phyloP scores from a whole-genome alignment of 2,113 vertebrate genomes.

The Nesogale talazaci region DNA sequence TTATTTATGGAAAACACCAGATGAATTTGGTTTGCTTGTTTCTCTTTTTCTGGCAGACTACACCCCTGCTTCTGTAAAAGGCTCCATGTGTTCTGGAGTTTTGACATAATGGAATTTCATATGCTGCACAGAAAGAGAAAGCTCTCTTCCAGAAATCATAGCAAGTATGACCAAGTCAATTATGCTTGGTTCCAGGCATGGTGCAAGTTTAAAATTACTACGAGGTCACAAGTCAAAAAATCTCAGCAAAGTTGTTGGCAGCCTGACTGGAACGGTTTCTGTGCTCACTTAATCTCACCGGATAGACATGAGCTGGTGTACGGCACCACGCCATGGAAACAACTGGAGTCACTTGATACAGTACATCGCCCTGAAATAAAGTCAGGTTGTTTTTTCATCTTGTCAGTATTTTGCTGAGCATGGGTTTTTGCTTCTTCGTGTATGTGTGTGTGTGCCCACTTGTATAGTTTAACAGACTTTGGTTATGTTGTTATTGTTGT shows the following conservation, averaged over 20 bases:
- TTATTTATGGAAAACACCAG: slow-evolving; percentile 75
- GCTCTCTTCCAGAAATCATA: not conserved
- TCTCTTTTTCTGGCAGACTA: slow-evolving; percentile 59
- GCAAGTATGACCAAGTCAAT: slow-evolving; percentile 3
- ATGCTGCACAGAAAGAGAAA: slow-evolving; percentile 11
- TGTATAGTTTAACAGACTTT: too few relatives aligned
- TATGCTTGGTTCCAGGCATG: not conserved
- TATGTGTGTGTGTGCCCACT: not conserved
- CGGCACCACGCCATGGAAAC: slow-evolving; percentile 31
- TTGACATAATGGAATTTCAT: slow-evolving; percentile 36
- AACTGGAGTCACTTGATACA: slow-evolving; percentile 71
- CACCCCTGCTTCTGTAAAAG: slow-evolving; percentile 27
- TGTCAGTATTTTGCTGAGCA: slow-evolving; percentile 16
- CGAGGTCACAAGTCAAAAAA: not conserved
- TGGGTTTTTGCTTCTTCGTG: not conserved
- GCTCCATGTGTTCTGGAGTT: slow-evolving; percentile 49
- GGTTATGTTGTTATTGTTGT: too few relatives aligned
- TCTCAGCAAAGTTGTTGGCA: slow-evolving; percentile 44
- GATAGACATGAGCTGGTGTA: slow-evolving; percentile 45
- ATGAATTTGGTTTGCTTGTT: slow-evolving; percentile 68
- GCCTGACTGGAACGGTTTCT: slow-evolving; percentile 44
- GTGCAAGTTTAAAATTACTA: slow-evolving; percentile 44
- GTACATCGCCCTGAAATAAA: slow-evolving; percentile 33
- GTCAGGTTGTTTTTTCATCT: slow-evolving; percentile 53
- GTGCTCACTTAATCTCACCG: slow-evolving; percentile 63